Conservation (phyloP, 2,113 vertebrate species). For the Todiramphus saurophagus region DNA sequence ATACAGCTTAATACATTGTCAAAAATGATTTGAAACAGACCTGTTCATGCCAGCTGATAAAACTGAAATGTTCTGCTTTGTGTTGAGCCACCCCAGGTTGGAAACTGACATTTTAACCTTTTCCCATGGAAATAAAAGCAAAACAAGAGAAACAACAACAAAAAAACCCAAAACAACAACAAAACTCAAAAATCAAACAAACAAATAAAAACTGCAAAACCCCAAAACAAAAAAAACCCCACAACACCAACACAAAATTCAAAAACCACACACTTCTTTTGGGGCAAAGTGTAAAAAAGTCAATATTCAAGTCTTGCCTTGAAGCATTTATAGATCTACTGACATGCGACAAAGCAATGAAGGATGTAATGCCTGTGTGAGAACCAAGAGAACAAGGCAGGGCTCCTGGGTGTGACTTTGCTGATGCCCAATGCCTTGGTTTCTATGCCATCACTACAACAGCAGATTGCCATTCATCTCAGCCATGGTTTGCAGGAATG, state of each 20-base stretch:
- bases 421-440: not conserved
- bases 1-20: conserved; percentile 18
- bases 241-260: too few species aligned
- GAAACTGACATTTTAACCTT: conserved; percentile 22
- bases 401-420: not conserved
- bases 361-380: accelerated
- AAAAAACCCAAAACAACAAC: not conserved
- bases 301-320: not conserved
- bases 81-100: not conserved
- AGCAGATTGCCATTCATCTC: not conserved
- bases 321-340: not conserved
- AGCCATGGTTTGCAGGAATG: not conserved
- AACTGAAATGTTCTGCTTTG: not conserved
- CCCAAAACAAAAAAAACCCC: too few species aligned
- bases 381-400: not conserved
- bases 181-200: not conserved
- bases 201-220: too few species aligned
- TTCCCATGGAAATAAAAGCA: not conserved
- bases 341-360: not conserved
- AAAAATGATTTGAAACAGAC: conserved; percentile 38
- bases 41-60: not conserved
- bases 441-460: too few species aligned
- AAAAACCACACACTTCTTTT: not conserved
- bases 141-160: too few species aligned
- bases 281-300: not conserved